Evolutionary conservation across 2,113 vertebrate species (phyloP).

Genomic region (Campylomormyrus numenius): DNA sequence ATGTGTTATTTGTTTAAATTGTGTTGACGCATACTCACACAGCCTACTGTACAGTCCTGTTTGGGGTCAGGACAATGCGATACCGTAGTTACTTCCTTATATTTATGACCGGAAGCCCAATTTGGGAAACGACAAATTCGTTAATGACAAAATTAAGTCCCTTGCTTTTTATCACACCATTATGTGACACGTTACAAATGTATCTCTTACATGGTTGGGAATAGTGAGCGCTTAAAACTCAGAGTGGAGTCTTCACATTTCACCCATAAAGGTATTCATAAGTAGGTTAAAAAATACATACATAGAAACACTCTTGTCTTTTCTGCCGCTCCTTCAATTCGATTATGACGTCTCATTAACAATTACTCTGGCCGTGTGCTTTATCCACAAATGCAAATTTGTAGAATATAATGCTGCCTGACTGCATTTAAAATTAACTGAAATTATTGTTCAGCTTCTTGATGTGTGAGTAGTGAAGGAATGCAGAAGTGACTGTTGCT

Average conservation of each 20-base stretch:
- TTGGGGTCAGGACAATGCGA: no score
- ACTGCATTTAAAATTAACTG: no score
- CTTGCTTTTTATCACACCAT: neutral
- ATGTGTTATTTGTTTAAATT: neutral
- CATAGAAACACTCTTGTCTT: neutral
- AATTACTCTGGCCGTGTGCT: neutral
- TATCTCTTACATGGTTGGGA: neutral
- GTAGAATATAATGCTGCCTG: neutral
- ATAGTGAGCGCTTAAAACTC: neutral
- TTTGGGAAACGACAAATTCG: neutral
- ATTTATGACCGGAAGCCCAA: neutral
- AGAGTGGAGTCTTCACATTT: neutral
- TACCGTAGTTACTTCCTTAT: neutral
- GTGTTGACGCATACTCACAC: neutral
- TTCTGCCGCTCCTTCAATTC: neutral
- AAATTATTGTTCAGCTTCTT: no score
- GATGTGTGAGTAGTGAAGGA: neutral
- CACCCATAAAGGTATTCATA: neutral
- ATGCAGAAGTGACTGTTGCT: neutral
- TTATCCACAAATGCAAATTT: neutral
- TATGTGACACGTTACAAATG: neutral
- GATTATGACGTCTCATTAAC: neutral
- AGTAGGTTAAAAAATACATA: neutral
- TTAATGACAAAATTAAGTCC: neutral
- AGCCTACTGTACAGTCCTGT: neutral